A percentile compares a stretch with the other conserved stretches of the same genome.
These are phyloP conservation scores for Aplysina aerophoba DNA, from an alignment of 37 sponge, comb jelly and placozoan species.

Conservation along the genomic window DNA sequence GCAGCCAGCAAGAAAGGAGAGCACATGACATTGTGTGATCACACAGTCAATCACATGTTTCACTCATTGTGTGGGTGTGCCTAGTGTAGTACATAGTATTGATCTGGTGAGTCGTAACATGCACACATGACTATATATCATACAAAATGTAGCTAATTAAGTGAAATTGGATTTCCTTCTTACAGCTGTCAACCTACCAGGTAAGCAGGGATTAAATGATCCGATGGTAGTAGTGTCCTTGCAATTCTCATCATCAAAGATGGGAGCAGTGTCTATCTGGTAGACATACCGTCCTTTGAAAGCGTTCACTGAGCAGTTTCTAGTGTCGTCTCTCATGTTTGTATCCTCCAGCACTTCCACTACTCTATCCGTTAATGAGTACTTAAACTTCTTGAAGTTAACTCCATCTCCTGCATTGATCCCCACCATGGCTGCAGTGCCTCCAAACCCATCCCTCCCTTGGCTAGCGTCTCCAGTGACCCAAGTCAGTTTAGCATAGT, in stretches of 20 bases:
- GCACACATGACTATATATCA: no score
- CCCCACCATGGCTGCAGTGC: slow-evolving; percentile 32
- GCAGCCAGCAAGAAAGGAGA: not conserved
- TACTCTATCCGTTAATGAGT: not conserved
- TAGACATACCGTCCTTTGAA: not conserved
- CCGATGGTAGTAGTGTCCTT: not conserved
- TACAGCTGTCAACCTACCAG: no score
- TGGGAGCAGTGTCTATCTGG: not conserved
- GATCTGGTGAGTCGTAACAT: no score
- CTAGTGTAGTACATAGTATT: no score
- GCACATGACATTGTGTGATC: not conserved
- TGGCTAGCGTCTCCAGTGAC: slow-evolving; percentile 25
- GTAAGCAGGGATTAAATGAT: not conserved
- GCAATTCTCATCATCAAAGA: not conserved
- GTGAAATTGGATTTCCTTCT: no score
- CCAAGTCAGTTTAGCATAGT: slow-evolving; percentile 21
- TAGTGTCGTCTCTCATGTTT: not conserved
- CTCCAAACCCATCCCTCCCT: slow-evolving; percentile 20
- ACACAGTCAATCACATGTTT: no score
- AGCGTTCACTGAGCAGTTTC: no score
- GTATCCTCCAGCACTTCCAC: not conserved
- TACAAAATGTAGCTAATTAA: no score
- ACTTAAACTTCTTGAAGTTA: not conserved
- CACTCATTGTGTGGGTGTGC: no score
- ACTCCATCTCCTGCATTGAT: slow-evolving; percentile 33